Base-by-base conservation (phyloP, 1,140 invertebrate genomes). In the Brachionus manjavacas region DNA sequence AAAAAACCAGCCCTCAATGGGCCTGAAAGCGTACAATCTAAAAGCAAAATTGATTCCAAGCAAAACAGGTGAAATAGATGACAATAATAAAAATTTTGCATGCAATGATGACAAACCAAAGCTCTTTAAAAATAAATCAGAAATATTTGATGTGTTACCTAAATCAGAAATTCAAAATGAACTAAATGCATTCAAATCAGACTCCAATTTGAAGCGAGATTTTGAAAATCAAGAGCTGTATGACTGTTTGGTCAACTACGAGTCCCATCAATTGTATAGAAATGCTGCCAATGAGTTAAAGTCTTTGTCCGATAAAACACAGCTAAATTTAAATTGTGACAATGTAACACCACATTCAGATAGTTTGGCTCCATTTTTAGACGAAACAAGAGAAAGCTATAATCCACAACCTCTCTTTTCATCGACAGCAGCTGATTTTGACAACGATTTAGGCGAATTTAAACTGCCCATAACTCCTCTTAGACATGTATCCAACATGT, bases 1-100 rank as follows among this genome's bases (percentile, higher is more conserved):
- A 49, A 76, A 49, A 76, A 76, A 11, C 3, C 72, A 76, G 28
- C 72, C 72, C 25, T 76, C 43, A 4, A 76, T 76, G 72, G 72
- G 72, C 12, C 25, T 76, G 46, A 76, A 76, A 52, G 72, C 72
- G 4, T 76, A 76, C 41, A 76, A 76, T 76, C 14, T 49, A 20
- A 76, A 74, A 43, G 16, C 31, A 74, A 74, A 74, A 11, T 28
- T 9, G 4, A 74, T 20, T 23, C 16, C 31, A 41, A 74, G 4
- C 12, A 43, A 74, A 74, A 74, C 25, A 49, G 72, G 28, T 25
- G 72, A 76, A 14, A 8, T 12, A 9, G 0, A 1, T 46, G 43
- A 46, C 2, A 28, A 76, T 31, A 14, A n/a, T n/a, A n/a, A n/a
- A n/a, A n/a, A 25, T 8, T 16, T n/a, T 41, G n/a, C 41, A 43